Evolutionary conservation across 2,888 invertebrate species (phyloP), one percentile per base, ranked within the genome.

Genomic region (Zele albiditarsus): DNA sequence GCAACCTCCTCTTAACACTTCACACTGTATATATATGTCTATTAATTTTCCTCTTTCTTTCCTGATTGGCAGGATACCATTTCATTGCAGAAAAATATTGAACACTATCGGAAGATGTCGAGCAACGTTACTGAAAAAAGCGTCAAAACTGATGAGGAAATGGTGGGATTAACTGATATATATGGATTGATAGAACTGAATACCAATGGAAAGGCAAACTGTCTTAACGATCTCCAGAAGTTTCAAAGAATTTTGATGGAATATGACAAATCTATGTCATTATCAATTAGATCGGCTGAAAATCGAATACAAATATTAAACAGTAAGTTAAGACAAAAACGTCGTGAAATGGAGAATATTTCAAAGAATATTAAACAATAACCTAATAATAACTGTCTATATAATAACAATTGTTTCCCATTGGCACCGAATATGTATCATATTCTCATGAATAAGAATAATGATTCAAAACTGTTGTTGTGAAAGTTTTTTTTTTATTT

Each of bases 401-500:
- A n/a, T n/a, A n/a, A n/a, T n/a, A n/a, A n/a, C n/a, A n/a, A n/a
- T n/a, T n/a, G n/a, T n/a, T n/a, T n/a, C n/a, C n/a, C n/a, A n/a
- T n/a, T n/a, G n/a, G n/a, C n/a, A n/a, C n/a, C n/a, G n/a, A n/a
- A n/a, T n/a, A n/a, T n/a, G n/a, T n/a, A n/a, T n/a, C n/a, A n/a
- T n/a, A n/a, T n/a, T n/a, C n/a, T n/a, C n/a, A n/a, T n/a, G n/a
- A n/a, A n/a, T n/a, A n/a, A n/a, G n/a, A n/a, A n/a, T n/a, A n/a
- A n/a, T n/a, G n/a, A n/a, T n/a, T n/a, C n/a, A n/a, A n/a, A n/a
- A n/a, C n/a, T n/a, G n/a, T 42, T 12, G 12, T 42, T 42, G 2
- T 42, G 5, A 42, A 20, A 20, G 2, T 53, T 53, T 12, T 23
- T 60, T 53, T 5, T 20, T 53, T 53, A 3, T 20, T 77, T 78